Percentiles rank a stretch among this genome's conserved stretches.
These are phyloP conservation scores for Protaetia brevitarsis DNA, from an alignment of 1,140 invertebrate species.

Conservation along the genomic window DNA sequence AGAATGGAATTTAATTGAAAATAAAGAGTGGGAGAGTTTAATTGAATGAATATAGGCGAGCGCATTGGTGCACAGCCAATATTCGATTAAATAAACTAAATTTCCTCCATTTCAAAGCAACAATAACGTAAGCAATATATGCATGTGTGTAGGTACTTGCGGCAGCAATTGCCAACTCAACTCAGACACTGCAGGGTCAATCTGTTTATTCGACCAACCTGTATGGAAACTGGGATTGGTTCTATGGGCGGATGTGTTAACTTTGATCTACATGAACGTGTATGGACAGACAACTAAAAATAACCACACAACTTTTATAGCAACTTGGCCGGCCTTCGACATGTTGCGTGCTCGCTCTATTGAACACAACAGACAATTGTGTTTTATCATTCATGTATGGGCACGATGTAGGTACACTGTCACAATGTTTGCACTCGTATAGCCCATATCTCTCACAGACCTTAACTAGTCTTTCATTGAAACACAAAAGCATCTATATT, in stretches of 20 bases:
- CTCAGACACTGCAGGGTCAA: slow-evolving; percentile 9
- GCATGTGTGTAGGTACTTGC: too few relatives aligned
- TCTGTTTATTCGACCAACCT: slow-evolving; percentile 3
- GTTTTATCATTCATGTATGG: slow-evolving; percentile 37
- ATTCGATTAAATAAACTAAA: slow-evolving; percentile 19
- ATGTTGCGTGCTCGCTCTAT: slow-evolving; percentile 27
- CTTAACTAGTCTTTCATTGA: too few relatives aligned
- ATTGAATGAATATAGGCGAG: slow-evolving; percentile 15
- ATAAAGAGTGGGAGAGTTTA: slow-evolving; percentile 18
- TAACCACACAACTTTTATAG: slow-evolving; percentile 25
- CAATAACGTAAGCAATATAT: neutral
- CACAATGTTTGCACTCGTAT: slow-evolving; percentile 18
- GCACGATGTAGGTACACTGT: slow-evolving; percentile 3
- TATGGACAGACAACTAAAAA: neutral
- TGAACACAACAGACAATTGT: slow-evolving; percentile 32
- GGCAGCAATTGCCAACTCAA: neutral
- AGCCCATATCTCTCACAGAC: slow-evolving; percentile 8
- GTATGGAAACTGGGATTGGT: slow-evolving; percentile 20
- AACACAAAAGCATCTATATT: too few relatives aligned
- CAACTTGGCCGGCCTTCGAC: slow-evolving; percentile 33
- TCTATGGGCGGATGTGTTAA: slow-evolving; percentile 21
- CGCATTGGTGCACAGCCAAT: slow-evolving; percentile 13
- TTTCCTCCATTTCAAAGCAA: neutral
- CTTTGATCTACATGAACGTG: slow-evolving; percentile 20
- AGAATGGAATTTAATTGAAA: slow-evolving; percentile 11